Evolutionary conservation across 2,888 invertebrate species (phyloP).

Genomic region (Agrotis clavis): DNA sequence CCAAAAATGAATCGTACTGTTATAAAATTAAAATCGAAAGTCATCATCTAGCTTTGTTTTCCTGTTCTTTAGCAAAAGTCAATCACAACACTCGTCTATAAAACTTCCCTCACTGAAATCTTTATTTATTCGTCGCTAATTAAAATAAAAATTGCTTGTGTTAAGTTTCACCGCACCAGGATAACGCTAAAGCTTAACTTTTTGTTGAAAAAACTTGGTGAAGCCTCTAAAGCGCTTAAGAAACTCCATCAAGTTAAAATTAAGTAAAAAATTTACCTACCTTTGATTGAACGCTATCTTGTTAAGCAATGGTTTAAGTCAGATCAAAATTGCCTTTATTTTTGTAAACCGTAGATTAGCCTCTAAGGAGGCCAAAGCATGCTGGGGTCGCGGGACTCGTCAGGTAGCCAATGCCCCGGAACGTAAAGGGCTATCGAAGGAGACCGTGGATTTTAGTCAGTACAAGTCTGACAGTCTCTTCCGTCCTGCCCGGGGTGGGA

Average conservation of each 20-base stretch:
- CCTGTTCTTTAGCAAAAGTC: slow-evolving; percentile 17
- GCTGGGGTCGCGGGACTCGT: too few relatives aligned
- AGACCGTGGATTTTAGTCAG: too few relatives aligned
- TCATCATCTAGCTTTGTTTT: slow-evolving; percentile 4
- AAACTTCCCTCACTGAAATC: slow-evolving; percentile 12
- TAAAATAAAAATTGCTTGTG: slow-evolving; percentile 52
- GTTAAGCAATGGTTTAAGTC: not conserved
- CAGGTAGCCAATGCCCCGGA: too few relatives aligned
- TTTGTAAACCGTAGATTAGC: too few relatives aligned
- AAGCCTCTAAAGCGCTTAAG: slow-evolving; percentile 47
- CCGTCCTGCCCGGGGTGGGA: too few relatives aligned
- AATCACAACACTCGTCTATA: slow-evolving; percentile 17
- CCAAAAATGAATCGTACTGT: not conserved
- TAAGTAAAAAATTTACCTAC: slow-evolving; percentile 30
- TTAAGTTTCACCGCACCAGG: slow-evolving; percentile 39
- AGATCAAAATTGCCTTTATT: too few relatives aligned
- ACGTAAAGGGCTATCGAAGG: too few relatives aligned
- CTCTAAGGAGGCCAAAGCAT: too few relatives aligned
- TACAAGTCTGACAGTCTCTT: too few relatives aligned
- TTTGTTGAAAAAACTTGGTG: slow-evolving; percentile 35
- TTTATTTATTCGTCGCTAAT: slow-evolving; percentile 33
- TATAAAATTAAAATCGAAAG: slow-evolving; percentile 8
- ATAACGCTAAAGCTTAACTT: slow-evolving; percentile 44
- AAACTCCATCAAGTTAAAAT: slow-evolving; percentile 45
- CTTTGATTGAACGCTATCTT: slow-evolving; percentile 15